Conservation (phyloP, 2,797 vertebrate species). For the Rousettus madagascariensis region DNA sequence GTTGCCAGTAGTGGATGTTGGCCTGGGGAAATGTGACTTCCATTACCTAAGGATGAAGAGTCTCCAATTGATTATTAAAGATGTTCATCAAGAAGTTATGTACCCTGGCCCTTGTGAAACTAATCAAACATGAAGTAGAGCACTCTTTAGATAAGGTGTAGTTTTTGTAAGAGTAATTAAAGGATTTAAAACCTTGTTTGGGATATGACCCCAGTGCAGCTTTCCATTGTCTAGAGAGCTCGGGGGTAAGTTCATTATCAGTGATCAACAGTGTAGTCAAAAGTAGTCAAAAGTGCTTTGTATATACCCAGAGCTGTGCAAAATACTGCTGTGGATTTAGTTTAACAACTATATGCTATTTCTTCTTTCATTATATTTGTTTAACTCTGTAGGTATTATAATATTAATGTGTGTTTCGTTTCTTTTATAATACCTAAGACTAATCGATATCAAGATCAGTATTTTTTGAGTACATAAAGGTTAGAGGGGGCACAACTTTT, state of each 20-base stretch:
- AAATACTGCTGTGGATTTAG: neutral
- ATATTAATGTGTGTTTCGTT: neutral
- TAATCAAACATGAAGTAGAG: neutral
- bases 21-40: slow-evolving; percentile 61
- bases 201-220: neutral
- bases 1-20: slow-evolving; percentile 55
- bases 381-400: neutral
- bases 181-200: neutral
- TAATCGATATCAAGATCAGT: neutral
- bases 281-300: neutral
- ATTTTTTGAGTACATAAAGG: neutral
- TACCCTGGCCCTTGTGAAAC: neutral
- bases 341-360: neutral
- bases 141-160: neutral
- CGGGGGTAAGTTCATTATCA: neutral
- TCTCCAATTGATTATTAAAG: slow-evolving; percentile 30
- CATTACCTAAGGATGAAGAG: neutral
- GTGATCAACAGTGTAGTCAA: neutral
- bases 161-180: neutral
- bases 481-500: neutral
- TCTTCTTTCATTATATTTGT: neutral
- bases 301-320: neutral
- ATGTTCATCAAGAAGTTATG: neutral
- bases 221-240: neutral
- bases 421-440: neutral